These are phyloP conservation scores for Actinernus sp. DNA, from an alignment of 92 coral and sea anemone genomes.

Conservation along the genomic window DNA sequence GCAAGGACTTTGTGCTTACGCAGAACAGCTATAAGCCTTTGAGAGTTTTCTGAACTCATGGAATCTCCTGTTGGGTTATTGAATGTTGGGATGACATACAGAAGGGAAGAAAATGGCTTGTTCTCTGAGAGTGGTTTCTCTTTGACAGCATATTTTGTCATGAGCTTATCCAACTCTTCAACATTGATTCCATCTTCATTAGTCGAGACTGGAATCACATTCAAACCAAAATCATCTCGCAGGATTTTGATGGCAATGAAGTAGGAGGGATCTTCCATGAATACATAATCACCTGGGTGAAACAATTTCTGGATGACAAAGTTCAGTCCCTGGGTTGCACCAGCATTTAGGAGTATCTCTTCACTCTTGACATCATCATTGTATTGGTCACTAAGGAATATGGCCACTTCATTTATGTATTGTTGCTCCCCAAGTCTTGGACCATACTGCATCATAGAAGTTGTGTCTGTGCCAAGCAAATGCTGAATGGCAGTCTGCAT, in stretches of 20 bases:
- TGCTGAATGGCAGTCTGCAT: conserved; percentile 44
- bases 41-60: conserved; percentile 69
- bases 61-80: conserved; percentile 83
- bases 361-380: conserved; percentile 54
- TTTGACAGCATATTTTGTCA: conserved; percentile 57
- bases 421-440: conserved; percentile 67
- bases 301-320: conserved; percentile 43
- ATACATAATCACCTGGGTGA: conserved; percentile 69
- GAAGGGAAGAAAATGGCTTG: conserved; percentile 73
- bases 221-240: conserved; percentile 63
- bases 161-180: conserved; percentile 75
- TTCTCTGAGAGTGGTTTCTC: conserved; percentile 38
- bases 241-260: conserved; percentile 60
- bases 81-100: conserved; percentile 88
- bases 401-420: conserved; percentile 70
- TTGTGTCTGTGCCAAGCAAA: conserved; percentile 45
- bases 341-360: conserved; percentile 74
- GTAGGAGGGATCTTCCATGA: conserved; percentile 93
- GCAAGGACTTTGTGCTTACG: conserved; percentile 86
- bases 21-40: conserved; percentile 67
- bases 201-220: conserved; percentile 67
- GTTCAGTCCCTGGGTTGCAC: conserved; percentile 82
- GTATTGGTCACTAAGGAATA: conserved; percentile 70
- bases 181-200: conserved; percentile 80
- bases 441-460: conserved; percentile 82